These are phyloP conservation scores for Brachypalpus laphriformis DNA, from an alignment of 2,888 invertebrate species.

Conservation along the genomic window DNA sequence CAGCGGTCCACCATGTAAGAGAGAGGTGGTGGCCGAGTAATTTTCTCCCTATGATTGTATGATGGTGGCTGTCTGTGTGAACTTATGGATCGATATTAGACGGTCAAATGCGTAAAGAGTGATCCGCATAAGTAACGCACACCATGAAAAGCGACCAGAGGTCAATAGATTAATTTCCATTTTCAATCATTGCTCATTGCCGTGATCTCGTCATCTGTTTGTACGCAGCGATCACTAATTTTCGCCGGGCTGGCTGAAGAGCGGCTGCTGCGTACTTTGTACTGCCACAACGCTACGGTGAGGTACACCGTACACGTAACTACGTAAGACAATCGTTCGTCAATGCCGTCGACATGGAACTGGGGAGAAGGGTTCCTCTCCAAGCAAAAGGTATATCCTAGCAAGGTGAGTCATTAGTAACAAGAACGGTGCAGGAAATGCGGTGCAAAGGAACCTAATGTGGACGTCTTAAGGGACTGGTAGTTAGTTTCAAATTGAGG, in stretches of 20 bases:
- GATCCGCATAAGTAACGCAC: conserved; percentile 42
- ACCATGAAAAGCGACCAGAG: conserved; percentile 40
- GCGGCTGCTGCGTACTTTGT: background rate
- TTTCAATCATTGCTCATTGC: conserved; percentile 68
- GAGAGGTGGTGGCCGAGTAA: conserved; percentile 31
- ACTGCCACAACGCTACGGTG: background rate
- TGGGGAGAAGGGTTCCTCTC: background rate
- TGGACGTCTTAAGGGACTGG: background rate
- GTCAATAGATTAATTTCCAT: conserved; percentile 72
- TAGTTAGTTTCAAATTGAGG: background rate
- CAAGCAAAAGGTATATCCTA: conserved; percentile 17
- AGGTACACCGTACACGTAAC: background rate
- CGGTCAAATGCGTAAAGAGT: conserved; percentile 34
- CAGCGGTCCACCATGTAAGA: background rate
- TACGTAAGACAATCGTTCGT: background rate
- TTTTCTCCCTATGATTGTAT: conserved; percentile 21
- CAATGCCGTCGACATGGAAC: background rate
- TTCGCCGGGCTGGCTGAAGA: conserved; percentile 15
- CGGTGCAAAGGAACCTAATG: background rate
- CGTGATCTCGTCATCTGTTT: conserved; percentile 59
- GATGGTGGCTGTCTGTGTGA: background rate
- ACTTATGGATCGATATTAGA: conserved; percentile 30
- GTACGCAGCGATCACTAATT: conserved; percentile 17
- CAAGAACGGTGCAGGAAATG: background rate
- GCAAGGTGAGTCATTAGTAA: conserved; percentile 22